Conservation (phyloP, 1,140 invertebrate species). For the Ruditapes philippinarum region DNA sequence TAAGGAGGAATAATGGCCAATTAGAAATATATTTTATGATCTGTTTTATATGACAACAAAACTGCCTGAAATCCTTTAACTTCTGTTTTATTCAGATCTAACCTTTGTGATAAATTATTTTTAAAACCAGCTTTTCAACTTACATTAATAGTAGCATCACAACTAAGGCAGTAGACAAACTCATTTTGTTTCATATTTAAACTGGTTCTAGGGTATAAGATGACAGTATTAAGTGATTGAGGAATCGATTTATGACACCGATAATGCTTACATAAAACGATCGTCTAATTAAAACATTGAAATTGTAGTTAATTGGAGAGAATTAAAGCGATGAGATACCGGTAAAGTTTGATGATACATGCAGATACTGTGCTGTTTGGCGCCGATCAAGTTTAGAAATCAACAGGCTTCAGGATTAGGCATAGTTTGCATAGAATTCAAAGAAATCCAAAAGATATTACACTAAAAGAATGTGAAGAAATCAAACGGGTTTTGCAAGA, state of each 20-base stretch:
- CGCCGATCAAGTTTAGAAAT: slow-evolving; percentile 21
- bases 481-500: slow-evolving; percentile 4
- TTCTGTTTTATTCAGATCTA: too few relatives aligned
- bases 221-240: background rate
- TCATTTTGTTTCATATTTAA: background rate
- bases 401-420: background rate
- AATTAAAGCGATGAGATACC: slow-evolving; percentile 17
- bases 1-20: too few relatives aligned
- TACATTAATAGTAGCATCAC: too few relatives aligned
- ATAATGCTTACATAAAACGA: slow-evolving; percentile 46
- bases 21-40: too few relatives aligned
- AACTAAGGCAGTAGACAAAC: background rate
- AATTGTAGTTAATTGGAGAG: slow-evolving; percentile 23
- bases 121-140: too few relatives aligned
- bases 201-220: background rate
- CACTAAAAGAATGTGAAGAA: slow-evolving; percentile 16
- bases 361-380: background rate
- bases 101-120: too few relatives aligned
- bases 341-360: background rate
- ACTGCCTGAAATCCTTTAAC: too few relatives aligned
- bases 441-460: background rate
- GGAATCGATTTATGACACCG: slow-evolving; percentile 30
- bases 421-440: slow-evolving; percentile 13
- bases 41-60: too few relatives aligned
- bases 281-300: slow-evolving; percentile 32